Conservation (phyloP, 2,888 invertebrate genomes). For the Tupiocoris notatus region DNA sequence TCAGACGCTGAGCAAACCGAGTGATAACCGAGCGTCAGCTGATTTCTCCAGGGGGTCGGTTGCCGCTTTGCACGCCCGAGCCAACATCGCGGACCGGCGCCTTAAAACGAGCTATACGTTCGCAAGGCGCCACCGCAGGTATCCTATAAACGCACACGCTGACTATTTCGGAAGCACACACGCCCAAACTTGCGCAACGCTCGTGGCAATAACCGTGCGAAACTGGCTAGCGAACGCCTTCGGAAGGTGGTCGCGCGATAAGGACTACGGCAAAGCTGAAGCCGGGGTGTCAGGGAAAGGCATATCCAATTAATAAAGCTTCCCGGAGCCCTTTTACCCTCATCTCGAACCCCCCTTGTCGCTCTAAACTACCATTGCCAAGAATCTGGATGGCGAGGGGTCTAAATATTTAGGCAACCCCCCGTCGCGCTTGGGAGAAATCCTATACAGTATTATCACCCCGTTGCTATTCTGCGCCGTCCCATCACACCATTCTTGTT, state of each 20-base stretch:
- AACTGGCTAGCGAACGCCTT: neutral
- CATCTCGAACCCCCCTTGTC: neutral
- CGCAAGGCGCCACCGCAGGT: too few species aligned
- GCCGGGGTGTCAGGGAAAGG: neutral
- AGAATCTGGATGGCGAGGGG: neutral
- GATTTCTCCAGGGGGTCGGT: slow-evolving; percentile 18
- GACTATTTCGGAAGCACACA: too few species aligned
- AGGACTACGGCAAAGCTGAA: neutral
- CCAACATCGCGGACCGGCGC: too few species aligned
- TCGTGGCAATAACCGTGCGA: neutral
- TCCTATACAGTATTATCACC: neutral
- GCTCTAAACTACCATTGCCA: neutral
- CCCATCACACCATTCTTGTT: neutral
- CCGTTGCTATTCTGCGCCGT: too few species aligned
- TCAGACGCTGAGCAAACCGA: neutral
- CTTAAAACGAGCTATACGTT: neutral
- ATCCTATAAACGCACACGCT: too few species aligned
- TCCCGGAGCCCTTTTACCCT: neutral
- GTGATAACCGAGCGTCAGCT: slow-evolving; percentile 17
- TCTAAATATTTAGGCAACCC: neutral
- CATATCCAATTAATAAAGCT: slow-evolving; percentile 13
- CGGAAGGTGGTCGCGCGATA: neutral
- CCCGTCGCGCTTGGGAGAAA: neutral
- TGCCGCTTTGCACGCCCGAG: too few species aligned
- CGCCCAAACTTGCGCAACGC: neutral